Evolutionary conservation across 2,113 vertebrate species (phyloP).

Genomic region (Perca flavescens): DNA sequence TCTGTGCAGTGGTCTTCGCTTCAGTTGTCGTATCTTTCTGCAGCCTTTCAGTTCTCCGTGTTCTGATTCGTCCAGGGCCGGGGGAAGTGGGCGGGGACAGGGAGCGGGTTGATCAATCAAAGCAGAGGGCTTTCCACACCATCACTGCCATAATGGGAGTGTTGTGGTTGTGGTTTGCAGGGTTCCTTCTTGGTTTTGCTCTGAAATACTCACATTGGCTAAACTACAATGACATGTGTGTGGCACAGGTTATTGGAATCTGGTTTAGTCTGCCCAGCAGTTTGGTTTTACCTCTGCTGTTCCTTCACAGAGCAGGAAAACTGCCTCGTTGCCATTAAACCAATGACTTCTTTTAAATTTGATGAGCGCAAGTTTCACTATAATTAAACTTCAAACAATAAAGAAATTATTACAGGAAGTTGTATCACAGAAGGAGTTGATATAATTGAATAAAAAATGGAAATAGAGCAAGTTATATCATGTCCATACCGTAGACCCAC

Average conservation of each 20-base stretch:
- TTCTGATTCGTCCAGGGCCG: constrained; percentile 5
- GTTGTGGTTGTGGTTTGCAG: neutral
- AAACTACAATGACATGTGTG: accelerated
- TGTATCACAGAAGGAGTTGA: too few relatives aligned
- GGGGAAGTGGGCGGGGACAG: neutral
- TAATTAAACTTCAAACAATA: neutral
- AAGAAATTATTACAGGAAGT: too few relatives aligned
- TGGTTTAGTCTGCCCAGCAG: neutral
- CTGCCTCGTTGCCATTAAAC: neutral
- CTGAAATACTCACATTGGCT: accelerated
- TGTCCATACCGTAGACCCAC: too few relatives aligned
- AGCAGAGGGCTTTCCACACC: constrained; percentile 7
- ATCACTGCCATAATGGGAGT: constrained; percentile 1
- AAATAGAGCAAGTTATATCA: too few relatives aligned
- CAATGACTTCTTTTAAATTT: neutral
- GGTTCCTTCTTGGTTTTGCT: neutral
- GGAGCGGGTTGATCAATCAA: neutral
- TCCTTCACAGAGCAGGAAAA: constrained; percentile 14
- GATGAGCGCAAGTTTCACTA: neutral
- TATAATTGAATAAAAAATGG: too few relatives aligned
- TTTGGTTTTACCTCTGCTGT: constrained; percentile 15
- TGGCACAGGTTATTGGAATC: accelerated
- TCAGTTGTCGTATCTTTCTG: neutral
- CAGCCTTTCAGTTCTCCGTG: neutral
- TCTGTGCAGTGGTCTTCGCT: accelerated